A percentile compares a stretch with the other conserved stretches of the same genome.
These are phyloP conservation scores for Stylophora pistillata DNA, from an alignment of 64 coral and sea anemone species.

Conservation along the genomic window DNA sequence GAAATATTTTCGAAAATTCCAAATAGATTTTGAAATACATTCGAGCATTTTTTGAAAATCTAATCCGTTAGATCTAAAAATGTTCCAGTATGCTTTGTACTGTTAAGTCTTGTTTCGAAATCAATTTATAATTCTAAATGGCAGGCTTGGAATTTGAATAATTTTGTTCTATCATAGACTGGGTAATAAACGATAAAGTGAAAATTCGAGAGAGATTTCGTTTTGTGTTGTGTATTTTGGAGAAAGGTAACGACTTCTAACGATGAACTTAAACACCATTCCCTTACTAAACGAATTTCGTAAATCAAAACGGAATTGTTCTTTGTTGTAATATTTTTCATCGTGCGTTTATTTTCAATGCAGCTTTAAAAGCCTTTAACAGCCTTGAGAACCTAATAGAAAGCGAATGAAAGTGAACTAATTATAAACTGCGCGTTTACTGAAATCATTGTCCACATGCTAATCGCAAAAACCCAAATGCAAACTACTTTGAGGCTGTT, in stretches of 20 bases:
- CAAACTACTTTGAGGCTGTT: neutral
- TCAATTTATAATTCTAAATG: neutral
- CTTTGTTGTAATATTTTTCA: neutral
- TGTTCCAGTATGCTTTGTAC: neutral
- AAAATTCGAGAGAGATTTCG: neutral
- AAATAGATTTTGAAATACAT: neutral
- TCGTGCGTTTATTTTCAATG: neutral
- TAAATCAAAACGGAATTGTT: neutral
- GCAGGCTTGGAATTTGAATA: neutral
- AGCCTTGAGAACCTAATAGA: neutral
- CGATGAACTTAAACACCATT: neutral
- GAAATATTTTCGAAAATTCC: neutral
- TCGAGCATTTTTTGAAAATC: neutral
- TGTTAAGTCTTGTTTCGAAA: neutral
- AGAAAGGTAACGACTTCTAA: neutral
- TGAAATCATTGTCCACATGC: neutral
- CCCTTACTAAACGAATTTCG: no score
- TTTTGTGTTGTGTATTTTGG: neutral
- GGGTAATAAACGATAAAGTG: neutral
- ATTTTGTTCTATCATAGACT: neutral
- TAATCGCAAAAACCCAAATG: neutral
- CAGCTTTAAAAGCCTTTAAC: neutral
- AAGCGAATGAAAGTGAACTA: neutral
- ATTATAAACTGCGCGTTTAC: neutral
- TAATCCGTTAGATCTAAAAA: neutral